Evolutionary conservation across 1,140 invertebrate genomes (phyloP), one percentile per base, ranked within the genome.

Genomic region (Hyles vespertilio): DNA sequence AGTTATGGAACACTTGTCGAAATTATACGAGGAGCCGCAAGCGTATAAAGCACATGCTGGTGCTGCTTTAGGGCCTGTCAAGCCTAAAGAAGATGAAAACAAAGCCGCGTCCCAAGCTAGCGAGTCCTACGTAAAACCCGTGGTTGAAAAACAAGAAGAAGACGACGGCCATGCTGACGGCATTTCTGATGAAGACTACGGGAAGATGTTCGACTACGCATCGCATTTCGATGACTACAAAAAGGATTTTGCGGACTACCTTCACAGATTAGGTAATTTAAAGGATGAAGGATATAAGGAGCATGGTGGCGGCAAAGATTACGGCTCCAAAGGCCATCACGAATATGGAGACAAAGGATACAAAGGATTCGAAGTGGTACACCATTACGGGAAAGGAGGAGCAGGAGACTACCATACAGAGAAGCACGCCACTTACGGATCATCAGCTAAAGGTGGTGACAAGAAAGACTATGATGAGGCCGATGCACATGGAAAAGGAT

Each of bases 1-100:
- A 56, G 77, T 89, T 7, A 78, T 89, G 65, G 77, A 86, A 58
- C 84, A 89, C 34, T 69, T 90, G 9, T 76, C 84, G n/a, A 81
- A 86, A 51, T 63, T 80, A 4, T 86, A 87, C 50, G 69, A 76
- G 5, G 66, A 81, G 49, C 79, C 83, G 3, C 62, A 84, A 57
- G 59, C 80, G 0, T 84, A 72, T 34, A 69, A 63, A 22, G 82
- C 78, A 5, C 75, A 78, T 2, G 56, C 70, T 36, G 72, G 72
- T 0, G 66, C 67, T 36, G 73, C 67, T 0, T 63, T 68, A 2
- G 70, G 65, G 4, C 67, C 74, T 0, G 77, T 75, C 50, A 60
- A 78, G 40, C 66, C 61, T n/a, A 74, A 75, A 54, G 67, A 75
- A 44, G 70, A 77, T 40, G 78, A 74, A 45, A 63, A 52, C 6